Conservation (phyloP, 2,888 invertebrate genomes). For the Dinocampus coccinellae region DNA sequence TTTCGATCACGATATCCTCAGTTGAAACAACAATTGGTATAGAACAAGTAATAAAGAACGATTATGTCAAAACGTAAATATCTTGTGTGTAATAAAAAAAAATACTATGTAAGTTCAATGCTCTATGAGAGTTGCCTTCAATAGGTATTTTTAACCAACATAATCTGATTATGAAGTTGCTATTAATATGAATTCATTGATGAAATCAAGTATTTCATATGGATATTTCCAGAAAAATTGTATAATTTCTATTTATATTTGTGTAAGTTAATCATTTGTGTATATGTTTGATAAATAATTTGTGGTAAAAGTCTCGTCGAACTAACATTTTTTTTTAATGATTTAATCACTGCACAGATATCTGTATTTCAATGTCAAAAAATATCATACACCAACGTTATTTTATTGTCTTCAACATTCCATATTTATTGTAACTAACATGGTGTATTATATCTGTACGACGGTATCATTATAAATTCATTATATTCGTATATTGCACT, state of each 20-base stretch:
- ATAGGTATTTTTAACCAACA: not conserved
- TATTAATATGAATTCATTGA: not conserved
- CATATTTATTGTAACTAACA: slow-evolving; percentile 55
- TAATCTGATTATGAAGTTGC: not conserved
- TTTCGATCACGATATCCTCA: too few species aligned
- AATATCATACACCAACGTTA: slow-evolving; percentile 10
- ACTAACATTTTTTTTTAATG: slow-evolving; percentile 1
- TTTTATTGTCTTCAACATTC: slow-evolving; percentile 57
- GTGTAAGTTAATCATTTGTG: not conserved
- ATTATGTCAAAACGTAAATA: not conserved
- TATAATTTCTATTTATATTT: not conserved
- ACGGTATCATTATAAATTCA: slow-evolving; percentile 2
- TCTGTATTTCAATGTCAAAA: slow-evolving; percentile 44
- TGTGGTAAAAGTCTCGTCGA: not conserved
- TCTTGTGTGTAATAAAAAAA: not conserved
- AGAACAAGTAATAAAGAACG: not conserved
- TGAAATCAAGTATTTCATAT: not conserved
- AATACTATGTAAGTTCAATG: not conserved
- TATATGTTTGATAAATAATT: not conserved
- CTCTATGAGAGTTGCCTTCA: slow-evolving; percentile 4
- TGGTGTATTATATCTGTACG: slow-evolving; percentile 47
- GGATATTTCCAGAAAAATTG: not conserved
- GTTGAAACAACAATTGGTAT: too few species aligned
- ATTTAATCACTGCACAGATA: slow-evolving; percentile 1
- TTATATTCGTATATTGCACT: slow-evolving; percentile 34